Base-by-base conservation (phyloP, 92 coral and sea anemone species). In the Palythoa heliodiscus region DNA sequence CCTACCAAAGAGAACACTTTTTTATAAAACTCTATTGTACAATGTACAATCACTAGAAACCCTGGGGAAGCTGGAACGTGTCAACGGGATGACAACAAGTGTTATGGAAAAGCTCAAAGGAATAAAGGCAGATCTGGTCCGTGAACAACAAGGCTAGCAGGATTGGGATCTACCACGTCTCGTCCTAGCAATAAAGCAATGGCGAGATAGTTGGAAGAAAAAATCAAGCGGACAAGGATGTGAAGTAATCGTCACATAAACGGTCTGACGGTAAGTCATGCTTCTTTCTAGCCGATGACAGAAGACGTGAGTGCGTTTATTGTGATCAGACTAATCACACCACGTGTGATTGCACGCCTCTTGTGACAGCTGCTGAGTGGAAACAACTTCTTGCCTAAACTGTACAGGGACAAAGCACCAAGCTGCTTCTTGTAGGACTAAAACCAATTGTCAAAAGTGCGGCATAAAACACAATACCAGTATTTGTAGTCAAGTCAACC, bases 11-110 rank as follows among this genome's bases (percentile, higher is more conserved):
- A 0, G 35, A 29, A 29, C 35, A 29, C 35, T 29, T 29, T n/a
- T 29, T 29, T 29, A 29, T 29, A 29, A 29, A 1, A 29, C 35
- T 29, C 35, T 29, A 29, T 29, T 29, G 35, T 29, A 29, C 35
- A 29, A 29, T n/a, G n/a, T n/a, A n/a, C n/a, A n/a, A 58, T 71
- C 75, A 15, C 75, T 87, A 39, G 87, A 87, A 75, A 82, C 90
- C 39, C 64, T 81, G 54, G 82, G 81, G 2, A 80, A 87, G 63
- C 61, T 80, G 24, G 82, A 60, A 11, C 48, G 22, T 3, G 86
- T 78, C 8, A 78, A 87, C 1, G 80, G 89, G 7, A 70, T 29
- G 53, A 23, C 53, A 0, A 11, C 74, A 11, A 17, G 15, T 11
- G 75, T 72, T 23, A 29, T 71, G 39, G 82, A 79, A 3, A 87